Evolutionary conservation across 2,113 vertebrate species (phyloP), one percentile per base, ranked within the genome.

Genomic region (Genyomyrus donnyi): DNA sequence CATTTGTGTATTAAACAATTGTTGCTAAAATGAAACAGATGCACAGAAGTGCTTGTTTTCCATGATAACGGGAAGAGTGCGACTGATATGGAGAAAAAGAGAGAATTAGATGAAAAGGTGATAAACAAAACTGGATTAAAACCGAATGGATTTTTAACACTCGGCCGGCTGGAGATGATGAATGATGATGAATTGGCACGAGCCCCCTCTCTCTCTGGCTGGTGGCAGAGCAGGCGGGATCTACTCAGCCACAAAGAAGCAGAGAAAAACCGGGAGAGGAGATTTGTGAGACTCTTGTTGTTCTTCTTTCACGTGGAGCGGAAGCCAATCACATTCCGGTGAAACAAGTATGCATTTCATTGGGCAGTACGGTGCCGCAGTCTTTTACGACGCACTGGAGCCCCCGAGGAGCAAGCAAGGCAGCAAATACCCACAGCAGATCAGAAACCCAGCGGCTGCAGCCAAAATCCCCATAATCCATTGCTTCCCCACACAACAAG

Each of bases 111-210:
- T 92, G 24, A 86, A 93, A 90, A 91, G 90, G 87, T 88, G 92
- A 94, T 93, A 89, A 92, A 91, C 90, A 90, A 93, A 94, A 93
- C 91, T 35, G 89, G 90, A 95, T 94, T 92, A 93, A 91, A 92
- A 92, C 93, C 93, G 77, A 93, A 94, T 89, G 91, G 24, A 87
- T 93, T 93, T 92, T 91, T 83, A 90, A 92, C 88, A 93, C 92
- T 91, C 87, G 89, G 77, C 87, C n/a, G 27, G 83, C 83, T 45
- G 90, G 90, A 92, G 91, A 95, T 88, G 91, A 93, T 91, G 77
- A 92, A 90, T 74, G 90, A 94, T 88, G 91, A 92, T 90, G 77
- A 92, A 90, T 83, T 89, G 92, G 88, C 88, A 91, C 80, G 10
- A 70, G 62, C n/a, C 62, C 27, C 62, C 27, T 3, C 27, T 70